Evolutionary conservation across 2,797 vertebrate species (phyloP), one percentile per base, ranked within the genome.

Genomic region (Rhynchonycteris naso): DNA sequence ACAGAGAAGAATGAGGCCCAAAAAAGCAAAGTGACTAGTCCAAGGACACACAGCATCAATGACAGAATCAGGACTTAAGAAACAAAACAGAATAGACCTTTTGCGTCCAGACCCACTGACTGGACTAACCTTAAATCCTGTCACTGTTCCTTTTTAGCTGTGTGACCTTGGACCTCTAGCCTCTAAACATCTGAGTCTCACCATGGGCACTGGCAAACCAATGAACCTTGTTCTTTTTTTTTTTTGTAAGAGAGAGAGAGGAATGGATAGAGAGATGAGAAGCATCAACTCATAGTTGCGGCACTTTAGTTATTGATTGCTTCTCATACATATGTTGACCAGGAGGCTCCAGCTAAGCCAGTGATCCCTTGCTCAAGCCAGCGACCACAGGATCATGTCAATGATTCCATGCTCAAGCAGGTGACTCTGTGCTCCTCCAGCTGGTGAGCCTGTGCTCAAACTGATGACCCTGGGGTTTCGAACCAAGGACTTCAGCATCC

Each of bases 11-110:
- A 52, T n/a, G 58, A 76, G n/a, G 69, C 65, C 24, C 65, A 95
- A 63, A 93, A 74, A 87, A 81, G 80, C 22, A 35, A 88, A 93
- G 43, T 54, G 75, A 79, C 72, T 93, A 85, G 59, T 94, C 30
- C 26, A 4, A 80, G 66, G 92, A 56, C 58, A 68, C 24, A 91
- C 68, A 81, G 65, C 30, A 43, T 93, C 3, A 50, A 47, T 47
- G 85, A 22, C 52, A 66, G 35, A 93, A 43, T 59, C 43, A 50
- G 69, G 50, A 66, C 74, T 65, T 90, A 22, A 74, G 76, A 80
- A 71, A 71, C 33, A 33, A n/a, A n/a, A n/a, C 14, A 18, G 18
- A 66, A 33, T 24, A 58, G 16, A 13, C 66, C 47, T 90, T 35
- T 69, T 56, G 58, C 84, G 61, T 66, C 59, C 65, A 72, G 84